phyloP scores from a whole-genome alignment of 2,113 vertebrate genomes.

The Strigops habroptila region DNA sequence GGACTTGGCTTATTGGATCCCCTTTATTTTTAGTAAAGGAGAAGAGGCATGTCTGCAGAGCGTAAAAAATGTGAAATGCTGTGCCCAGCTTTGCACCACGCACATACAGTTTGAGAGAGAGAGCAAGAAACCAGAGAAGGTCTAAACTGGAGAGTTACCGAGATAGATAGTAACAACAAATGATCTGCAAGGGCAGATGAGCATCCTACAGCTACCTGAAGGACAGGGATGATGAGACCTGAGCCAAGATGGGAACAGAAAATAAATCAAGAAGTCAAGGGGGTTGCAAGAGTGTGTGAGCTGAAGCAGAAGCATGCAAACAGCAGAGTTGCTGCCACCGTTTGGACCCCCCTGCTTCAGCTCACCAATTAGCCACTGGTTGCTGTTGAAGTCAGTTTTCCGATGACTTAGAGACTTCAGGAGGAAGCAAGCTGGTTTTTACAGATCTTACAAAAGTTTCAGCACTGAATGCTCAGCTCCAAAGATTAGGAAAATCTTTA shows the following conservation, averaged over 20 bases:
- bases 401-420: neutral
- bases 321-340: rapidly evolving
- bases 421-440: neutral
- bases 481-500: neutral
- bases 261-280: neutral
- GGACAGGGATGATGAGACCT: neutral
- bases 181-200: neutral
- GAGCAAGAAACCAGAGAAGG: neutral
- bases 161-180: neutral
- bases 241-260: neutral
- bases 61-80: neutral
- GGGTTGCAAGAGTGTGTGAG: neutral
- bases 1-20: neutral
- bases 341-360: rapidly evolving
- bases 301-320: neutral
- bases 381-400: neutral
- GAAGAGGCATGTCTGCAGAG: neutral
- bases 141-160: neutral
- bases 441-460: neutral
- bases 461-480: neutral
- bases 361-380: neutral
- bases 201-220: neutral
- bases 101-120: neutral
- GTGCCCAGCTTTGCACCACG: neutral
- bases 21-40: neutral